phyloP scores from a whole-genome alignment of 2,113 vertebrate genomes.

The Paraplagusia blochii region DNA sequence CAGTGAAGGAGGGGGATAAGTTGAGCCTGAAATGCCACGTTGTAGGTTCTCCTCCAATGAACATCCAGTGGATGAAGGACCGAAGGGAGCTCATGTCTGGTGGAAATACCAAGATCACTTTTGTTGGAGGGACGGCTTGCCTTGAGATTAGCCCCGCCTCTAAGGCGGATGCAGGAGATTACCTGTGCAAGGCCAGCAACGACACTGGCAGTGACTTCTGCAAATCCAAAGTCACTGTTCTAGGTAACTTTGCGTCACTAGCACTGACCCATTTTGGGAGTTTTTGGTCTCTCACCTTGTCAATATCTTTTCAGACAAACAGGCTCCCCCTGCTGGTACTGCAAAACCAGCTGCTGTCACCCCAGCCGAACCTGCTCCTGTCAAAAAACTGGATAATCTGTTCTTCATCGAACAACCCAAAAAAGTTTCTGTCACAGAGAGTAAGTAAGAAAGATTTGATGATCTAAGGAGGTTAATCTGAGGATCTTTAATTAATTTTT shows the following conservation, averaged over 20 bases:
- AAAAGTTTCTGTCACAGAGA: conserved; percentile 82
- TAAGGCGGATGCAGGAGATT: conserved; percentile 87
- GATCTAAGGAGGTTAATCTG: not conserved
- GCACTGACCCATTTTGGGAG: not conserved
- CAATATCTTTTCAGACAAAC: conserved; percentile 78
- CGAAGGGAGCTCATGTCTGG: conserved; percentile 80
- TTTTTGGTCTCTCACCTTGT: not conserved
- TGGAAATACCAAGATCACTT: conserved; percentile 82
- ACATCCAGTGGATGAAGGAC: conserved; percentile 91
- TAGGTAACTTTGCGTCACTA: conserved; percentile 76
- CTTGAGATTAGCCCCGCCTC: conserved; percentile 79
- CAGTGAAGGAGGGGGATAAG: conserved; percentile 79
- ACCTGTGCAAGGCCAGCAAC: conserved; percentile 93
- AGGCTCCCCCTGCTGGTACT: conserved; percentile 19
- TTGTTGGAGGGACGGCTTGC: conserved; percentile 78
- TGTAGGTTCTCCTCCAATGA: conserved; percentile 82
- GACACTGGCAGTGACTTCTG: conserved; percentile 83
- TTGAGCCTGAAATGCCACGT: conserved; percentile 86
- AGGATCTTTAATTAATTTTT: not conserved
- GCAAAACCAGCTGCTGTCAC: not conserved
- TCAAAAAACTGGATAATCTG: conserved; percentile 84
- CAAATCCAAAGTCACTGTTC: conserved; percentile 87
- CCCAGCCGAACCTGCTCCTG: conserved; percentile 60
- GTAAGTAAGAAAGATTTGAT: conserved; percentile 73
- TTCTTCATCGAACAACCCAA: conserved; percentile 92